phyloP scores from a whole-genome alignment of 2,797 vertebrate species.

The Sternotherus odoratus region DNA sequence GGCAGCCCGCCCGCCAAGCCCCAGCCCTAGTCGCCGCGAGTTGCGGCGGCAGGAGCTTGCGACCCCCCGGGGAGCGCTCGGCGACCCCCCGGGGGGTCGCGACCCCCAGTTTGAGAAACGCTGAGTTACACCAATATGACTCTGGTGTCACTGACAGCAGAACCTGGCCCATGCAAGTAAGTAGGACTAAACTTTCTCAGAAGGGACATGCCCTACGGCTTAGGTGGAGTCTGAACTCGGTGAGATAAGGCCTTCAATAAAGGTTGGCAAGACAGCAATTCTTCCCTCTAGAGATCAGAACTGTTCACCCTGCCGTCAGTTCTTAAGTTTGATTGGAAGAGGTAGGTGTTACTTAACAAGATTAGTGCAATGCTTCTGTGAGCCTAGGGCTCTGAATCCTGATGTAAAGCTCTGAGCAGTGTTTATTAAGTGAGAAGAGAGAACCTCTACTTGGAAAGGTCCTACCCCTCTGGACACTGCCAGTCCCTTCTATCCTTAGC shows the following conservation, averaged over 20 bases:
- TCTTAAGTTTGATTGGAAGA: neutral
- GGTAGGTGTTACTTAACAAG: neutral
- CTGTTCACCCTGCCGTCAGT: neutral
- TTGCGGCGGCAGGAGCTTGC: too few relatives aligned
- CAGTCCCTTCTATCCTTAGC: neutral
- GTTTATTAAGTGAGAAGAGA: constrained; percentile 15
- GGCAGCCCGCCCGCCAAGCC: too few relatives aligned
- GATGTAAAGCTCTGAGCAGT: neutral
- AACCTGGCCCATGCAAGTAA: accelerated
- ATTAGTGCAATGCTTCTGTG: neutral
- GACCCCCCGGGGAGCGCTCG: too few relatives aligned
- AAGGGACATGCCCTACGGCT: accelerated
- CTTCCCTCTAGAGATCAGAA: neutral
- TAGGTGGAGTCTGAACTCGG: neutral
- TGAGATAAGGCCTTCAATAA: neutral
- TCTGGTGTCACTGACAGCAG: neutral
- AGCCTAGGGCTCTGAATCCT: neutral
- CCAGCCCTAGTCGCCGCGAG: too few relatives aligned
- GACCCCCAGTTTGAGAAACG: too few relatives aligned
- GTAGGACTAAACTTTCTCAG: neutral
- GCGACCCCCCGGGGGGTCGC: too few relatives aligned
- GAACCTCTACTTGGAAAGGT: neutral
- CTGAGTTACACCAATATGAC: neutral
- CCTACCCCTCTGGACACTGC: neutral
- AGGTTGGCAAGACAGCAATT: too few relatives aligned